Conservation (phyloP, 2,797 vertebrate species). For the Halcyon chelicuti region DNA sequence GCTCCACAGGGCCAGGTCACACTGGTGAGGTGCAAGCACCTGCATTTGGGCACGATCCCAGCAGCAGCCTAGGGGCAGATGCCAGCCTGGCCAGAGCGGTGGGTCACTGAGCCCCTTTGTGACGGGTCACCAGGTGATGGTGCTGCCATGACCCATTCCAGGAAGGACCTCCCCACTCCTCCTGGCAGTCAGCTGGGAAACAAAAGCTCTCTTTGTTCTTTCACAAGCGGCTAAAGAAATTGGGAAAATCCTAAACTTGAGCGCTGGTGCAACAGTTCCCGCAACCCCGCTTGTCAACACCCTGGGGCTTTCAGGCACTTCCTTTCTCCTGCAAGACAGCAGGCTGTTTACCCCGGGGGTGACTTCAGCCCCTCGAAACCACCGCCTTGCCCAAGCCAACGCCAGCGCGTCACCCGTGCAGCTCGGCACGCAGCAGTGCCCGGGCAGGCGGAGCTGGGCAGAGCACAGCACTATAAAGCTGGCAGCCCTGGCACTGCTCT, state of each 20-base stretch:
- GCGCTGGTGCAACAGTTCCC: not conserved
- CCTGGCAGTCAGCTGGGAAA: not conserved
- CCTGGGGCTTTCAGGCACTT: not conserved
- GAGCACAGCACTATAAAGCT: not conserved
- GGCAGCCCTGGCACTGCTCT: accelerated
- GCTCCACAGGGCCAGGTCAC: accelerated
- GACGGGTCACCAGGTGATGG: not conserved
- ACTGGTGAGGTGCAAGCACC: accelerated
- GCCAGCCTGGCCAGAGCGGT: not conserved
- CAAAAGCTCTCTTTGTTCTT: not conserved
- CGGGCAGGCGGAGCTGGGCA: accelerated
- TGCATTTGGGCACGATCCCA: accelerated
- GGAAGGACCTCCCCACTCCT: not conserved
- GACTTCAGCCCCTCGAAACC: not conserved
- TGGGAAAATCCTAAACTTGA: not conserved
- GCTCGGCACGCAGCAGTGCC: accelerated
- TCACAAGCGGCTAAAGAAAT: not conserved
- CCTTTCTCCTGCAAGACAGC: not conserved
- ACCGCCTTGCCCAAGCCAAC: not conserved
- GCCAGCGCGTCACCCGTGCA: accelerated
- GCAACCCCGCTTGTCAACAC: accelerated
- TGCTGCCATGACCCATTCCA: not conserved
- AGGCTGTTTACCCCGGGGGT: not conserved
- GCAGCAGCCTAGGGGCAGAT: accelerated
- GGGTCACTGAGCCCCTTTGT: not conserved